Evolutionary conservation across 2,113 vertebrate species (phyloP).

Genomic region (Paracanthobrama guichenoti): DNA sequence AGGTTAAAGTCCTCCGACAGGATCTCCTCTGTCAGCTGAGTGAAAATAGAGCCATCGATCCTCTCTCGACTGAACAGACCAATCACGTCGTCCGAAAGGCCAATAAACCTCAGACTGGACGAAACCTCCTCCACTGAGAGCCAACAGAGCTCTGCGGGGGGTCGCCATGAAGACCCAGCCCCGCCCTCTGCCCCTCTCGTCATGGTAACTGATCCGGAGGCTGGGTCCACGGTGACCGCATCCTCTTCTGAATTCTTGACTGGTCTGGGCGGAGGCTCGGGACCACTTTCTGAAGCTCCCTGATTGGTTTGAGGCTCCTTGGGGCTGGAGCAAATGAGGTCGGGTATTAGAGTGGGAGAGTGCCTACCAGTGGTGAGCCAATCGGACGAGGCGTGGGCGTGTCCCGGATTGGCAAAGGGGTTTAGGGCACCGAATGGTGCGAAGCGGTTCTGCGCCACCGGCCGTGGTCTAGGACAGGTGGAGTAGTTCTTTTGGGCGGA

Average conservation of each 20-base stretch:
- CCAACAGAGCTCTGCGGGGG: slow-evolving; percentile 86
- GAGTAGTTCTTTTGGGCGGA: slow-evolving; percentile 74
- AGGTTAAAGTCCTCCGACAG: slow-evolving; percentile 94
- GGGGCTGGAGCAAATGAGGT: slow-evolving; percentile 44
- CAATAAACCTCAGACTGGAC: slow-evolving; percentile 91
- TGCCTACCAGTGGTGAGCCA: slow-evolving; percentile 70
- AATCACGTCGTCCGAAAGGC: slow-evolving; percentile 92
- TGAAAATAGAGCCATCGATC: slow-evolving; percentile 95
- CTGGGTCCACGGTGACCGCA: slow-evolving; percentile 65
- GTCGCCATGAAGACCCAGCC: slow-evolving; percentile 81
- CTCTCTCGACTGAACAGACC: slow-evolving; percentile 89
- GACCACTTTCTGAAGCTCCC: slow-evolving; percentile 53
- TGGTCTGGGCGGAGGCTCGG: slow-evolving; percentile 66
- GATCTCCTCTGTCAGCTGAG: slow-evolving; percentile 97
- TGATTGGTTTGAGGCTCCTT: slow-evolving; percentile 62
- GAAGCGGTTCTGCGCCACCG: slow-evolving; percentile 86
- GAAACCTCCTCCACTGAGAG: slow-evolving; percentile 96
- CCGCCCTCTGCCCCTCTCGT: slow-evolving; percentile 77
- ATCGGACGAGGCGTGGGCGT: slow-evolving; percentile 64
- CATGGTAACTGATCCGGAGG: slow-evolving; percentile 74
- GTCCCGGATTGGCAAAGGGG: slow-evolving; percentile 81
- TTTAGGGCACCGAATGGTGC: slow-evolving; percentile 90
- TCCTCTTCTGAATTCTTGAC: slow-evolving; percentile 70
- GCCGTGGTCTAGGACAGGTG: slow-evolving; percentile 80
- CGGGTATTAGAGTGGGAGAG: slow-evolving; percentile 63